Evolutionary conservation across 2,797 vertebrate species (phyloP).

Genomic region (Streptopelia turtur): DNA sequence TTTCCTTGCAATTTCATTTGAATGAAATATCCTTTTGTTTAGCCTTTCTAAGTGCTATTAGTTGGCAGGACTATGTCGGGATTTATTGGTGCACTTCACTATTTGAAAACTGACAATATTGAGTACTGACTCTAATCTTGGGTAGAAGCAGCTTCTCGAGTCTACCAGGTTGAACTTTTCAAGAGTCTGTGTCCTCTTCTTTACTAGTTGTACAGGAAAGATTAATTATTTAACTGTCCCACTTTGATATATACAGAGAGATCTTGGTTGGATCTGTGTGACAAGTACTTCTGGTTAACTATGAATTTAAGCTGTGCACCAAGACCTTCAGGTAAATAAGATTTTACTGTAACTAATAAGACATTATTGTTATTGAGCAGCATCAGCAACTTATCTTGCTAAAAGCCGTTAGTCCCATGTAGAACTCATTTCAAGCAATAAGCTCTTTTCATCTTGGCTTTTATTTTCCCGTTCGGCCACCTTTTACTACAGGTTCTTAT

Average conservation of each 20-base stretch:
- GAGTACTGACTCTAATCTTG: background rate
- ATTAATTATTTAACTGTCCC: background rate
- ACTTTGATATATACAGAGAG: background rate
- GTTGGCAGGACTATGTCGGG: background rate
- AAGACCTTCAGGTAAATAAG: background rate
- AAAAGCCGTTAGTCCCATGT: background rate
- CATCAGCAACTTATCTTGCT: background rate
- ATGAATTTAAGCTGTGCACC: background rate
- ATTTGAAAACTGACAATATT: background rate
- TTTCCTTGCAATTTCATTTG: background rate
- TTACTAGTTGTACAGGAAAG: background rate
- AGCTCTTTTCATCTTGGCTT: slow-evolving; percentile 25
- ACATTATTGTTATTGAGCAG: background rate
- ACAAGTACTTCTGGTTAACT: background rate
- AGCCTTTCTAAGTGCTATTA: background rate
- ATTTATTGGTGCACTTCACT: background rate
- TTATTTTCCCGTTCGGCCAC: slow-evolving; percentile 30
- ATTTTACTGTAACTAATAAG: slow-evolving; percentile 40
- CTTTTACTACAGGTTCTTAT: slow-evolving; percentile 51
- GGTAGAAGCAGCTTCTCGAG: background rate
- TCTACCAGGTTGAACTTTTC: background rate
- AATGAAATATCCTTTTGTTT: background rate
- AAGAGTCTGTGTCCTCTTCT: background rate
- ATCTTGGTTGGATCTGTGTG: background rate
- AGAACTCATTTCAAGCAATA: slow-evolving; percentile 44